These are phyloP conservation scores for Mylabris phalerata DNA, from an alignment of 1,140 invertebrate genomes.

Conservation along the genomic window DNA sequence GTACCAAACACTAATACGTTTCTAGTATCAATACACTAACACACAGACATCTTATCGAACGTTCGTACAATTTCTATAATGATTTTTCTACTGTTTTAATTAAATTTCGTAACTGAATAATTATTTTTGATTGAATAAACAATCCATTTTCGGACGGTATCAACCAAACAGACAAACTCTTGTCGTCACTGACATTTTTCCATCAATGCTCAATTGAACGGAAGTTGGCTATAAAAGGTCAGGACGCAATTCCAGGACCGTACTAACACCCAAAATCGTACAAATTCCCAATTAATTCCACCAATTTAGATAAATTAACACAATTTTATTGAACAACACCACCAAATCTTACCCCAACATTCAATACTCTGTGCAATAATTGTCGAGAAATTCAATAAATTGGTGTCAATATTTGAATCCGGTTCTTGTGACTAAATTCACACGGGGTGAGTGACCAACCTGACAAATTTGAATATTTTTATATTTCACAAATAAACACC, in stretches of 20 bases:
- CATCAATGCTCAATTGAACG: not conserved
- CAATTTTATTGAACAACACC: not conserved
- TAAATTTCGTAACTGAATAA: not conserved
- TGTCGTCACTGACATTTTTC: constrained; percentile 4
- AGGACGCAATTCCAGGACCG: constrained; percentile 7
- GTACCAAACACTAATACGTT: too few relatives aligned
- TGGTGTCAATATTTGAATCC: too few relatives aligned
- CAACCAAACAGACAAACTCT: constrained; percentile 1
- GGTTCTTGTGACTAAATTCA: too few relatives aligned
- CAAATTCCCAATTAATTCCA: not conserved
- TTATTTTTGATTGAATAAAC: not conserved
- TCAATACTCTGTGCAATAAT: not conserved
- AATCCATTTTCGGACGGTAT: not conserved
- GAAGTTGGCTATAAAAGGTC: constrained; percentile 9
- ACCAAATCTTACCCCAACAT: not conserved
- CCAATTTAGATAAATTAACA: not conserved
- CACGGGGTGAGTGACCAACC: too few relatives aligned
- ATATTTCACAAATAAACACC: too few relatives aligned
- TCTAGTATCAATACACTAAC: too few relatives aligned
- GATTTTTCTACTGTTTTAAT: not conserved
- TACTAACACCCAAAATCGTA: not conserved
- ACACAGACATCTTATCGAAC: too few relatives aligned
- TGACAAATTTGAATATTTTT: too few relatives aligned
- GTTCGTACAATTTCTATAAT: too few relatives aligned
- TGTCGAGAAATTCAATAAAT: too few relatives aligned